Evolutionary conservation across 1,140 invertebrate genomes (phyloP), one percentile per base, ranked within the genome.

Genomic region (Diachasmimorpha longicaudata): DNA sequence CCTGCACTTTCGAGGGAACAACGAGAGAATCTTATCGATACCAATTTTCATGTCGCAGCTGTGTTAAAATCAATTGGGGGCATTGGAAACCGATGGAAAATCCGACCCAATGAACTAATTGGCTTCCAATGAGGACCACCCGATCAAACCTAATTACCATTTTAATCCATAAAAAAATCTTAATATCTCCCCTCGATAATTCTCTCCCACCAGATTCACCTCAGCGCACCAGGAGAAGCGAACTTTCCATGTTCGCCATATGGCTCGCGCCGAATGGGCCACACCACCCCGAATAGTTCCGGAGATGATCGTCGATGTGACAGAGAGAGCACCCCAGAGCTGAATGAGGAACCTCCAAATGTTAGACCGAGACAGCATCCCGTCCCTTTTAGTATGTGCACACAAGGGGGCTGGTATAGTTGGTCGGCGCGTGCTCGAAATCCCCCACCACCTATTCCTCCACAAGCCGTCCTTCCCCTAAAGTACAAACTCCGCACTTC

Each of bases 371-470:
- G 58, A 63, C 13, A 55, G 31, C 23, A 8, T 21, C 5, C 23
- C 58, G 58, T 63, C 58, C 58, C 58, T 63, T 63, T 31, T 3
- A 23, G 58, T 23, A 16, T 1, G 46, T 67, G 52, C 25, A 67
- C 42, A 48, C 79, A 82, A 81, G 81, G 83, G 84, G 84, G 83
- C 83, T 84, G 81, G 70, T 70, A 79, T 80, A 81, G 78, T 79
- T 79, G 79, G 70, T 74, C 84, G 87, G 87, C 87, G 87, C 87
- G 87, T 89, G 87, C 87, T 88, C 84, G 79, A 80, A 82, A 83
- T 85, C 84, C 86, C 78, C 86, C 85, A 84, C 85, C 78, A 81
- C 37, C 46, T 14, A 16, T n/a, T 39, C 36, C 36, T 55, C 77
- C 78, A 72, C 52, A 46, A 74, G 70, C 77, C 74, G 66, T 77